Percentiles rank a stretch among this genome's conserved stretches.
These are phyloP conservation scores for Umimayanthus kanabou DNA, from an alignment of 92 coral and sea anemone species.

Conservation along the genomic window DNA sequence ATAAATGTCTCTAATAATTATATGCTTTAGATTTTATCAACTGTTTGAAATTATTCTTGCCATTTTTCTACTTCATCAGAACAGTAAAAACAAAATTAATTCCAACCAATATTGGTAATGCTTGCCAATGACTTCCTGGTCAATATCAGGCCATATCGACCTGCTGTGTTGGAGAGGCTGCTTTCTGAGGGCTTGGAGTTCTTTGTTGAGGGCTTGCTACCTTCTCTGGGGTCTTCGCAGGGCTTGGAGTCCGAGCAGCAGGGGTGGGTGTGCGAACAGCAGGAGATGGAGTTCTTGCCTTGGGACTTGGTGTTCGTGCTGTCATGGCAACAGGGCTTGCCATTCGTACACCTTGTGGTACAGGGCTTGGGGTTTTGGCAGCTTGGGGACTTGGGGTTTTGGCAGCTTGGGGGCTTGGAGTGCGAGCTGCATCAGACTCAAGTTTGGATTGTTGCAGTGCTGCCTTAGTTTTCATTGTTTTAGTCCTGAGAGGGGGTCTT, in stretches of 20 bases:
- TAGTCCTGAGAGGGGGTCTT: conserved; percentile 67
- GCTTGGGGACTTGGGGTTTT: conserved; percentile 21
- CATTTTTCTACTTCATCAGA: background rate
- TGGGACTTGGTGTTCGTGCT: conserved; percentile 56
- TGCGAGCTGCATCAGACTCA: conserved; percentile 31
- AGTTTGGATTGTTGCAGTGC: conserved; percentile 27
- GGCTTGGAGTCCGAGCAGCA: conserved; percentile 48
- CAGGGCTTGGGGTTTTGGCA: conserved; percentile 40
- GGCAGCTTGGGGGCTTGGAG: conserved; percentile 34
- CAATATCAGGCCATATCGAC: conserved; percentile 20
- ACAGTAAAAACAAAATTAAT: background rate
- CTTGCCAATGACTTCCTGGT: background rate
- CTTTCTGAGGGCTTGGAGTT: conserved; percentile 42
- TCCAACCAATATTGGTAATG: background rate
- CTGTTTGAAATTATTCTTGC: background rate
- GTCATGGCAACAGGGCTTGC: conserved; percentile 49
- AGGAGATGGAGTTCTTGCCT: conserved; percentile 61
- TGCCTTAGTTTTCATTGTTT: conserved; percentile 78
- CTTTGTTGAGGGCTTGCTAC: conserved; percentile 13
- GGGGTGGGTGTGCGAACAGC: conserved; percentile 48
- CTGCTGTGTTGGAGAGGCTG: conserved; percentile 26
- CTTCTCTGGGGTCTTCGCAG: conserved; percentile 25
- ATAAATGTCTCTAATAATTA: too few species aligned
- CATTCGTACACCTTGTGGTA: conserved; percentile 44
- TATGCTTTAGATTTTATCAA: too few species aligned